Evolutionary conservation across 2,888 invertebrate species (phyloP).

Genomic region (Thera obeliscata): DNA sequence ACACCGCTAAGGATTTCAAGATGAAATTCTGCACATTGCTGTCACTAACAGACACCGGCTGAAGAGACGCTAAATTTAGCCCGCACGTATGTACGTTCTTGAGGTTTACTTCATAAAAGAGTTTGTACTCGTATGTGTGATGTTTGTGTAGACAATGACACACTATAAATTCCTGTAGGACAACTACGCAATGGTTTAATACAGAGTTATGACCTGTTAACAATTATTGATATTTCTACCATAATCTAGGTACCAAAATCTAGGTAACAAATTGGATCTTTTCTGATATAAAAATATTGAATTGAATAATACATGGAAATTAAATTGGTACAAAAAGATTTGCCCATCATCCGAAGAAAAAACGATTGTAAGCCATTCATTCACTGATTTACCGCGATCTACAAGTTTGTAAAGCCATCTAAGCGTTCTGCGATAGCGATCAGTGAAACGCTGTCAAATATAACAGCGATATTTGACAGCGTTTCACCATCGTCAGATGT

Average conservation of each 20-base stretch:
- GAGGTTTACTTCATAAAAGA: not conserved
- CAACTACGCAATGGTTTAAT: not conserved
- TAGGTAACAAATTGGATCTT: no score
- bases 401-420: no score
- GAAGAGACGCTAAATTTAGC: conserved; percentile 24
- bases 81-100: conserved; percentile 3
- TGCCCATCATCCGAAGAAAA: no score
- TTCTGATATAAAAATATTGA: no score
- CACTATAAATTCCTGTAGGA: not conserved
- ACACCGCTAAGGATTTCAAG: not conserved
- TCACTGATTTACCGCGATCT: no score
- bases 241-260: not conserved
- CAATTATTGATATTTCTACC: not conserved
- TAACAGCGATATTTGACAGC: no score
- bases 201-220: not conserved
- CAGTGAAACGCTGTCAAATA: no score
- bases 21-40: conserved; percentile 16
- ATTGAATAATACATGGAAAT: no score
- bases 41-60: conserved; percentile 24
- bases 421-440: no score
- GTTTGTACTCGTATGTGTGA: conserved; percentile 3
- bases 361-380: no score
- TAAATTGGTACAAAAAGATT: no score
- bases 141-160: not conserved
- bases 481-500: no score